Evolutionary conservation across 2,888 invertebrate species (phyloP), one percentile per base, ranked within the genome.

Genomic region (Agriotes lineatus): DNA sequence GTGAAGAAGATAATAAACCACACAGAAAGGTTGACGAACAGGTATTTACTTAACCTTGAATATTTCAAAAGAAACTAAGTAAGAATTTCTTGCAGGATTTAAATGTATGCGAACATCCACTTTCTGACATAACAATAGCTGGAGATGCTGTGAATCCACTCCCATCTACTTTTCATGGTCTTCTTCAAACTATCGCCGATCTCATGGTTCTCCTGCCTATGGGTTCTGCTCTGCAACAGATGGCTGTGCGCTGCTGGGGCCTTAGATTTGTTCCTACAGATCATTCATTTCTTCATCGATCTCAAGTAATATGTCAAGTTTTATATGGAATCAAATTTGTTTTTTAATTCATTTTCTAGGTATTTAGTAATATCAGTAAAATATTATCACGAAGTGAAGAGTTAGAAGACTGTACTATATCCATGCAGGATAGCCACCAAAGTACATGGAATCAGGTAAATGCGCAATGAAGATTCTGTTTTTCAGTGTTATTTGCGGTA

Each of bases 301-400:
- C 83, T 16, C 84, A 84, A 73, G 80, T 79, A 65, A 69, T 30
- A 48, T 62, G 42, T 18, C 18, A 48, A 18, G 9, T 50, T 42
- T 48, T 20, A 44, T 44, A 16, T 44, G 9, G 1, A 14, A 7
- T 14, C 16, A 9, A 2, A 2, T 5, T 35, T 9, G 9, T 35
- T 2, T 9, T 35, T 9, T 2, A 12, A 37, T 37, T 10, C 4
- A 25, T 44, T 33, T 33, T 52, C 30, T 10, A 78, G 78, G 96
- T 98, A 7, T 97, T 98, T 84, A 96, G 94, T 80, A 97, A 97
- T 82, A 96, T 98, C 77, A 96, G 96, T 80, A 96, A 96, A 86
- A 97, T 97, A 69, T 87, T 98, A 60, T 96, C 96, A 0, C 92
- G 96, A 75, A 94, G 96, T 0, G 97, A 97, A 80, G 96, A 96